Evolutionary conservation across 2,113 vertebrate species (phyloP).

Genomic region (Spea bombifrons): DNA sequence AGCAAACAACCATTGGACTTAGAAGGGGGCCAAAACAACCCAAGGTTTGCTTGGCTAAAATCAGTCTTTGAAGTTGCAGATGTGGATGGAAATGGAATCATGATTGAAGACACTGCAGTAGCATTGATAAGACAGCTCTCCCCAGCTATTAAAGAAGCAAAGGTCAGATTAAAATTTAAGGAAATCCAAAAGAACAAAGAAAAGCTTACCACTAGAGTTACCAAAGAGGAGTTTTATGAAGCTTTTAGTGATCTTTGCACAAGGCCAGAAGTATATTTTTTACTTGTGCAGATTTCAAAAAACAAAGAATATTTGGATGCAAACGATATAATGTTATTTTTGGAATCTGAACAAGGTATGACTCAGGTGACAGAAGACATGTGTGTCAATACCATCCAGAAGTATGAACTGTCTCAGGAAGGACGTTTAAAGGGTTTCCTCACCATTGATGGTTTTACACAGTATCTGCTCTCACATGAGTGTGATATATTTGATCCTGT

Average conservation of each 20-base stretch:
- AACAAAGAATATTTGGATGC: conserved; percentile 93
- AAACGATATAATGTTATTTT: conserved; percentile 90
- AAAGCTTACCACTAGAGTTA: conserved; percentile 93
- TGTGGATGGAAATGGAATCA: conserved; percentile 86
- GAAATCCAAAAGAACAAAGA: conserved; percentile 96
- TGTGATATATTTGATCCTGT: conserved; percentile 94
- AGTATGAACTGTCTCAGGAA: conserved; percentile 85
- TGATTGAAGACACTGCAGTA: conserved; percentile 86
- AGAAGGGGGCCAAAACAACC: conserved; percentile 77
- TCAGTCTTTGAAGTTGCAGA: conserved; percentile 82
- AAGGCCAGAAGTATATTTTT: conserved; percentile 92
- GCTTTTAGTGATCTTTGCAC: conserved; percentile 93
- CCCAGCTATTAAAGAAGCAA: conserved; percentile 88
- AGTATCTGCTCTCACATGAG: conserved; percentile 87
- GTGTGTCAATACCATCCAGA: conserved; percentile 87
- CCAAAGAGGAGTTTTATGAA: conserved; percentile 91
- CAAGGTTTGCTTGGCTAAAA: conserved; percentile 83
- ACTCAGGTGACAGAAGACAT: conserved; percentile 82
- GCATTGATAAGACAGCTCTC: conserved; percentile 86
- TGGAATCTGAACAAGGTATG: conserved; percentile 93
- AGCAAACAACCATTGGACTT: conserved; percentile 77
- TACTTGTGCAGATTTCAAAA: conserved; percentile 94
- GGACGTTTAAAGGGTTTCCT: conserved; percentile 84
- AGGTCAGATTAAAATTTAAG: conserved; percentile 91
- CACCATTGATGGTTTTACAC: conserved; percentile 90